Evolutionary conservation across 2,797 vertebrate genomes (phyloP), one percentile per base, ranked within the genome.

Genomic region (Sternarchorhynchus goeldii): DNA sequence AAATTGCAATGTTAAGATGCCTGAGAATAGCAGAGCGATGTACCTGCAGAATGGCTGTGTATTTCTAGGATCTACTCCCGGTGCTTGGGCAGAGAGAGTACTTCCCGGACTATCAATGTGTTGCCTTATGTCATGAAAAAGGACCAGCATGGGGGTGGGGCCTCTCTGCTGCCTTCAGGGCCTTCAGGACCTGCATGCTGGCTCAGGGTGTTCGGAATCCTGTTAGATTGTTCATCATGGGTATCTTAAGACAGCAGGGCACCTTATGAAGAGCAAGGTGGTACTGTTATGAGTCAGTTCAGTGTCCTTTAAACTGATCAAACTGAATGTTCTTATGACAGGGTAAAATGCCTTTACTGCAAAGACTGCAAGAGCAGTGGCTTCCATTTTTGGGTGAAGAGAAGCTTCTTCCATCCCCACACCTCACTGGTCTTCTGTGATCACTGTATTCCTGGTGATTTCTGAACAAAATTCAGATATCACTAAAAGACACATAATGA

Each of bases 91-190:
- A 45, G 66, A 77, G 70, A 34, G 58, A 17, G 12, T 73, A 20
- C 67, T 65, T 73, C 56, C 50, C 39, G 36, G 70, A 55, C 57
- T 68, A 21, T 53, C 73, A 76, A 82, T 63, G 34, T 68, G 68
- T 77, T 85, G 82, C 77, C 67, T 84, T 81, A 81, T 73, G 66
- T 34, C 65, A 20, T 67, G 69, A 57, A 55, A 75, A 79, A n/a
- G 55, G 57, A 73, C 17, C 34, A 83, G 34, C 29, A 2, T 1
- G 17, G 39, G 10, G 36, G 55, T 66, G 29, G 55, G 45, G 41
- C 70, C 59, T 77, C 57, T 67, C 45, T 50, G 18, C 67, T 25
- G 25, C 25, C 25, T 45, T n/a, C 36, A 20, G 10, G 64, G n/a
- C 64, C 58, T 56, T 57, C 62, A 7, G 34, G 66, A 59, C 57